Evolutionary conservation across 2,797 vertebrate species (phyloP).

Genomic region (Stomatorhinus walkeri): DNA sequence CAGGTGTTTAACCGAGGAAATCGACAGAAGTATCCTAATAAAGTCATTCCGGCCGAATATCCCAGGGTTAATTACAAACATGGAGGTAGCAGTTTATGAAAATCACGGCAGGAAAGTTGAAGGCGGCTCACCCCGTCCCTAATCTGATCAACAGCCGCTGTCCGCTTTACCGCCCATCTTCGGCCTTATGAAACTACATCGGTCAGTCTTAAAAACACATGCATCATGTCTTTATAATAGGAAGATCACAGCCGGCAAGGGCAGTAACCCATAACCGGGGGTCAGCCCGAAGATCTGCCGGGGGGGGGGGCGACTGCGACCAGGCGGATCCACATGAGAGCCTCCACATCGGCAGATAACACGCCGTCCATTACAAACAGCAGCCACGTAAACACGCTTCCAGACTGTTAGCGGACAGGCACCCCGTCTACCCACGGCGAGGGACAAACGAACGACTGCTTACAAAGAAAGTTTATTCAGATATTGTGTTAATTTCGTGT

Average conservation of each 20-base stretch:
- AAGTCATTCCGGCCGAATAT: not conserved
- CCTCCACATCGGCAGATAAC: not conserved
- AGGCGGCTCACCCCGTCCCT: not conserved
- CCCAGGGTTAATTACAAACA: not conserved
- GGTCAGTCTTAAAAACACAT: not conserved
- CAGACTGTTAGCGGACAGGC: not conserved
- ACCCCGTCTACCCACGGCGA: not conserved
- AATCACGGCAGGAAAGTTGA: not conserved
- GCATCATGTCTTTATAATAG: not conserved
- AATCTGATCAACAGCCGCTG: not conserved
- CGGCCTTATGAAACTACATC: not conserved
- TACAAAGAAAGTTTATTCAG: not conserved
- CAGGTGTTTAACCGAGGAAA: not conserved
- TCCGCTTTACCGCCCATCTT: not conserved
- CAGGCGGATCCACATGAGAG: not conserved
- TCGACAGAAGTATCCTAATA: not conserved
- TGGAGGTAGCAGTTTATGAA: not conserved
- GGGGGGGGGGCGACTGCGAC: not conserved
- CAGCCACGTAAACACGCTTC: not conserved
- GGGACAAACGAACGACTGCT: not conserved
- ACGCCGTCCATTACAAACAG: not conserved
- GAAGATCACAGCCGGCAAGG: not conserved
- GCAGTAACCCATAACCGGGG: not conserved
- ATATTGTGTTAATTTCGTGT: not conserved
- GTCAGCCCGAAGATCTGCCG: not conserved